Evolutionary conservation across 2,113 vertebrate genomes (phyloP).

Genomic region (Microtus montanus): DNA sequence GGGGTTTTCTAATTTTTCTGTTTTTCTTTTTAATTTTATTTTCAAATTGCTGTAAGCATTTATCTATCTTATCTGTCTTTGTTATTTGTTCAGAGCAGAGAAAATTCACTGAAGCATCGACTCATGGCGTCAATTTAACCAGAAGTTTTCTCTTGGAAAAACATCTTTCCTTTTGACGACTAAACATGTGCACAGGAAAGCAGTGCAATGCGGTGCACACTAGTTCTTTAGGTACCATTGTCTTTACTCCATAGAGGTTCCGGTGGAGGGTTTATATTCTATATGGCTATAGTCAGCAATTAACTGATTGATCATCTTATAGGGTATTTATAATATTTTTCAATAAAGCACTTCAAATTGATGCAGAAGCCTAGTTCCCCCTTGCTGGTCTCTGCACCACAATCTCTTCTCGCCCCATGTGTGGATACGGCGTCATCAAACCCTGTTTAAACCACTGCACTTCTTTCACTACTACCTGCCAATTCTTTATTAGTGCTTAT

Average conservation of each 20-base stretch:
- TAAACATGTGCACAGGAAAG: background rate
- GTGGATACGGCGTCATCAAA: background rate
- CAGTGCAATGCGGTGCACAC: background rate
- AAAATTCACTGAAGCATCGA: background rate
- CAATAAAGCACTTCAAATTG: background rate
- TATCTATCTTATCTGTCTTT: background rate
- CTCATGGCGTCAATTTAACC: background rate
- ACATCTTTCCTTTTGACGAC: too few relatives aligned
- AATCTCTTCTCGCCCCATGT: background rate
- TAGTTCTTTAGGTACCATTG: background rate
- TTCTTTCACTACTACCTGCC: background rate
- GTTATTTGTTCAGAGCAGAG: background rate
- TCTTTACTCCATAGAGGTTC: background rate
- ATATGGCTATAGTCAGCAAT: background rate
- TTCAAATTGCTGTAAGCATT: background rate
- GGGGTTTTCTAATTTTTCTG: background rate
- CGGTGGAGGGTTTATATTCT: background rate
- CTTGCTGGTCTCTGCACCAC: background rate
- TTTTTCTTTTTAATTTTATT: background rate
- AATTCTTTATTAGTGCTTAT: background rate
- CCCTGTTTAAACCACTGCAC: background rate
- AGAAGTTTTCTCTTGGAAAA: background rate
- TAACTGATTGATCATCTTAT: background rate
- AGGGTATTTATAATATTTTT: background rate
- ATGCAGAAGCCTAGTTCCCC: background rate